These are phyloP conservation scores for Tachina lurida DNA, from an alignment of 2,888 invertebrate genomes.

Conservation along the genomic window DNA sequence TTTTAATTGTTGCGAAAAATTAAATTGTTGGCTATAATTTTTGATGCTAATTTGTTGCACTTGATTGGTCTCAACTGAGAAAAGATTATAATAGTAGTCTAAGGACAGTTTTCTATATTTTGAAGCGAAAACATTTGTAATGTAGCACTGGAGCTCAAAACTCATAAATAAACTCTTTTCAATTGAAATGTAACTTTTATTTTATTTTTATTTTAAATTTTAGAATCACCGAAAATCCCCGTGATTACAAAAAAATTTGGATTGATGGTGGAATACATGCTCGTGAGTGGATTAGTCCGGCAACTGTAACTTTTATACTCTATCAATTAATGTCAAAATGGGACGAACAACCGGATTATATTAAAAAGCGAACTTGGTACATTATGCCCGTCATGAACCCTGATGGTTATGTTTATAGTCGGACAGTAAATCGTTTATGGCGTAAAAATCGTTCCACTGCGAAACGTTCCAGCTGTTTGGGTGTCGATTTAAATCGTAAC, in stretches of 20 bases:
- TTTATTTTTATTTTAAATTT: conserved; percentile 15
- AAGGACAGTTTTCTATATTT: no score
- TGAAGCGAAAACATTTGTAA: no score
- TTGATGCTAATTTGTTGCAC: no score
- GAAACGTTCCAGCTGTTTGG: conserved; percentile 84
- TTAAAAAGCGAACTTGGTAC: conserved; percentile 92
- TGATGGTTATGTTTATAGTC: conserved; percentile 94
- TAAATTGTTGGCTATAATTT: no score
- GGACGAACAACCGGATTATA: conserved; percentile 85
- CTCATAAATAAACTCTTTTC: not conserved
- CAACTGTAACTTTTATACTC: conserved; percentile 90
- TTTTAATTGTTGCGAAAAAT: no score
- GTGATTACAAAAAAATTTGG: conserved; percentile 87
- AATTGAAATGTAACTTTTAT: not conserved
- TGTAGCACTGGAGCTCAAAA: no score
- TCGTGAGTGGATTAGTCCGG: conserved; percentile 94
- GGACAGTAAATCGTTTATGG: conserved; percentile 91
- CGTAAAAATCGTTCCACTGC: conserved; percentile 87
- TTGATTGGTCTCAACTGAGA: no score
- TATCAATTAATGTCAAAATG: conserved; percentile 88
- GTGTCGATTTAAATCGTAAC: conserved; percentile 93
- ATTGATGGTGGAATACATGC: conserved; percentile 92
- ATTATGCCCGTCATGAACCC: conserved; percentile 90
- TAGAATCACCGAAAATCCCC: conserved; percentile 88
- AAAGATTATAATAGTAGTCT: no score